A percentile compares a stretch with the other conserved stretches of the same genome.
Conservation (phyloP, 2,113 vertebrate genomes). For the Polyodon spathula region DNA sequence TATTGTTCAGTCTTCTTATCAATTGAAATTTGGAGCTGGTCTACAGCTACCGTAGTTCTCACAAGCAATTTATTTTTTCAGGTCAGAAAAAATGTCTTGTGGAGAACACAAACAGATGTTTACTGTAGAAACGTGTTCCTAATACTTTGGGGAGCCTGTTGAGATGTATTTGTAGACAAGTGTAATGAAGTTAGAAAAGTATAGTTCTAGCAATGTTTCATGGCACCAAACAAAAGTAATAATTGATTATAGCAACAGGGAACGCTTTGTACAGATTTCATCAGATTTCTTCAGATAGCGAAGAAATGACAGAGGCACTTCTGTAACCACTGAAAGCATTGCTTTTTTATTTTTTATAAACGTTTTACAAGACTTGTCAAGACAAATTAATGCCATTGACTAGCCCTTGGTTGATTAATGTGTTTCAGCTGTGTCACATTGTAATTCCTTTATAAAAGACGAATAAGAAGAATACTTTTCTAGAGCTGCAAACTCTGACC, state of each 20-base stretch:
- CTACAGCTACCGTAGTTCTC: background rate
- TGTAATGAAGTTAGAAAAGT: slow-evolving; percentile 52
- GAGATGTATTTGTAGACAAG: slow-evolving; percentile 63
- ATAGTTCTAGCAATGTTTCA: slow-evolving; percentile 48
- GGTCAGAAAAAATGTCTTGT: slow-evolving; percentile 28
- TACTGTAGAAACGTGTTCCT: slow-evolving; percentile 38
- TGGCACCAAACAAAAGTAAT: slow-evolving; percentile 51
- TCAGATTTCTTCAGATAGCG: too few relatives aligned
- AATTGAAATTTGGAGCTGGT: background rate
- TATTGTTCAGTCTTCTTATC: background rate
- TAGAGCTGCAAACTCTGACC: slow-evolving; percentile 16
- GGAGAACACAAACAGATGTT: slow-evolving; percentile 35
- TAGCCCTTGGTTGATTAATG: slow-evolving; percentile 51
- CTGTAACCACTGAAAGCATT: slow-evolving; percentile 40
- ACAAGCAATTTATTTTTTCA: slow-evolving; percentile 23
- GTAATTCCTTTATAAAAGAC: slow-evolving; percentile 60
- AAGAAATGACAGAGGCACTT: slow-evolving; percentile 56
- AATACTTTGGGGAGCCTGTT: slow-evolving; percentile 41
- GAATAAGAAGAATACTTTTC: slow-evolving; percentile 49
- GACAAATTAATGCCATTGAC: slow-evolving; percentile 58
- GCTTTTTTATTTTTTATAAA: slow-evolving; percentile 45
- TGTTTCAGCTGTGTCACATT: slow-evolving; percentile 58
- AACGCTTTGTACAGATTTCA: slow-evolving; percentile 62
- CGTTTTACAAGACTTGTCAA: slow-evolving; percentile 39
- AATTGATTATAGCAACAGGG: slow-evolving; percentile 65